These are phyloP conservation scores for Octopus bimaculoides DNA, from an alignment of 1,140 invertebrate genomes.

Conservation along the genomic window DNA sequence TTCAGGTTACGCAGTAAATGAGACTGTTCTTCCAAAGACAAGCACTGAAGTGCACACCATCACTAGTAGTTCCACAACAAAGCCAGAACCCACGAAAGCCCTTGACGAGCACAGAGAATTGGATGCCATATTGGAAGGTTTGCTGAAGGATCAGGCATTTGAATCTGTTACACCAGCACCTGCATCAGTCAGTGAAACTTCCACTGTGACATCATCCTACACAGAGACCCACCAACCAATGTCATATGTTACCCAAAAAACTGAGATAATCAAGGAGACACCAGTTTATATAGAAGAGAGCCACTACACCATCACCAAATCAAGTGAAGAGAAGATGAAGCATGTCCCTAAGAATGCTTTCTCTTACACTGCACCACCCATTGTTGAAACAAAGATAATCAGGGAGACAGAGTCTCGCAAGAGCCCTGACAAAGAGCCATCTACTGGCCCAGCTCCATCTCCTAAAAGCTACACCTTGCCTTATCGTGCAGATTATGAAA, in stretches of 20 bases:
- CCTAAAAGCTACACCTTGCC: slow-evolving; percentile 32
- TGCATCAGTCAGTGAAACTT: slow-evolving; percentile 25
- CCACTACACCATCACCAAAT: slow-evolving; percentile 36
- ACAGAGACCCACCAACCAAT: slow-evolving; percentile 30
- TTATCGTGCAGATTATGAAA: slow-evolving; percentile 48
- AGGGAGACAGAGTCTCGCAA: background rate
- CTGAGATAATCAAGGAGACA: slow-evolving; percentile 45
- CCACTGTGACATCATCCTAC: slow-evolving; percentile 23
- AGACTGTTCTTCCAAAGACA: background rate
- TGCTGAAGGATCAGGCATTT: slow-evolving; percentile 49
- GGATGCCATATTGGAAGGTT: slow-evolving; percentile 53
- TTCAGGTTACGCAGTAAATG: background rate
- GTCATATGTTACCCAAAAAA: slow-evolving; percentile 41
- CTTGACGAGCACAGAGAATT: slow-evolving; percentile 51
- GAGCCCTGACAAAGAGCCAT: background rate
- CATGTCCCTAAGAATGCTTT: slow-evolving; percentile 26
- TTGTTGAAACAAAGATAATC: background rate
- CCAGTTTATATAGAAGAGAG: slow-evolving; percentile 41
- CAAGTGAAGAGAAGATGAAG: background rate
- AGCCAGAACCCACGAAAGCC: slow-evolving; percentile 22
- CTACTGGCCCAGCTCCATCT: slow-evolving; percentile 7
- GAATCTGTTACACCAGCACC: slow-evolving; percentile 31
- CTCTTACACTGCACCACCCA: slow-evolving; percentile 30
- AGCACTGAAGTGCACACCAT: background rate
- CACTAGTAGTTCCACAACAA: background rate